Evolutionary conservation across 2,888 invertebrate species (phyloP), one percentile per base, ranked within the genome.

Genomic region (Sphaerophoria taeniata): DNA sequence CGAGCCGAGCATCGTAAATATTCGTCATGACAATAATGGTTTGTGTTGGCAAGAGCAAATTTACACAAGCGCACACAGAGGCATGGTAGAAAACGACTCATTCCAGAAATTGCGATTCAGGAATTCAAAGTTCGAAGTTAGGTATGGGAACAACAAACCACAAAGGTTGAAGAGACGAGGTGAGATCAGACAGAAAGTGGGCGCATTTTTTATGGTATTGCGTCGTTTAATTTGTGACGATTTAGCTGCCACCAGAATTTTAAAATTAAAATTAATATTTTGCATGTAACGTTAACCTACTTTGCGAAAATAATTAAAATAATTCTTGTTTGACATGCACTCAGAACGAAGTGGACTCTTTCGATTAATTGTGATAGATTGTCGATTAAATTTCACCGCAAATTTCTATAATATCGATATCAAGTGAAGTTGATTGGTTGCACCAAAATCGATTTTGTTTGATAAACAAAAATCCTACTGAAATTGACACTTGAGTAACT

Each of bases 201-300:
- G 24, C 53, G 47, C 63, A 55, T 53, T 33, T 43, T 43, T 34
- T 70, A 16, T 55, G 36, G n/a, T 3, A 16, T 33, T 60, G 63
- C 72, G 34, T 55, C 39, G n/a, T 58, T 67, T 63, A n/a, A n/a
- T n/a, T 53, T 61, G 61, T 49, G 34, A 34, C 34, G 45, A n/a
- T n/a, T n/a, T n/a, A n/a, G n/a, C 43, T 36, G 70, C 31, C 39
- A 39, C 12, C 11, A 53, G 55, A 55, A 61, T 63, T 31, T 34
- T n/a, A n/a, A 9, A 67, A 36, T 39, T 9, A 47, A 73, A 47
- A 73, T 67, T 75, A n/a, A n/a, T 39, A 11, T 55, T 72, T 53
- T 67, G 65, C 12, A 73, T 63, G 82, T 78, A 83, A 78, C 78
- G 73, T 83, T 83, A 83, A 83, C 77, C 82, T 34, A 67, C 51